A percentile compares a stretch with the other conserved stretches of the same genome.
Evolutionary conservation across 2,113 vertebrate genomes (phyloP).

Genomic region (Vidua chalybeata): DNA sequence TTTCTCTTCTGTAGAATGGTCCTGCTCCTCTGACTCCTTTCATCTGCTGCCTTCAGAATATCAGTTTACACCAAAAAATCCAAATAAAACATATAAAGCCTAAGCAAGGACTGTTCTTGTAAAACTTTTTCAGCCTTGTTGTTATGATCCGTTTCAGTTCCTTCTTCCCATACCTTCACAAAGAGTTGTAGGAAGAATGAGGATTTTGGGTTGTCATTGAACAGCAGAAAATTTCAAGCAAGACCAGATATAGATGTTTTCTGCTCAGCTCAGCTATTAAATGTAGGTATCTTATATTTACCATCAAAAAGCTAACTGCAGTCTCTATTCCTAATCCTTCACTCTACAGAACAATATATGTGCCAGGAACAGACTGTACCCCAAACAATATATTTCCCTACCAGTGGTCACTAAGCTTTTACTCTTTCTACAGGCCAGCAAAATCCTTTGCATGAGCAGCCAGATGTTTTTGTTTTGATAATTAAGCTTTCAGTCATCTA

Average conservation of each 20-base stretch:
- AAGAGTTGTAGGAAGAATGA: not conserved
- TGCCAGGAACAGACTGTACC: not conserved
- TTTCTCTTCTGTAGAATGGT: not conserved
- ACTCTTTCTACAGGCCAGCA: not conserved
- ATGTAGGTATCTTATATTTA: not conserved
- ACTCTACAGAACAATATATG: not conserved
- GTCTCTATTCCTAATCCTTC: not conserved
- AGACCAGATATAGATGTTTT: not conserved
- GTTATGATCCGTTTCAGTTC: not conserved
- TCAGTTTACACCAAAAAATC: not conserved
- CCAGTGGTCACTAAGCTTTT: not conserved
- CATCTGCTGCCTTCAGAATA: not conserved
- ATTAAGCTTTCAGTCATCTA: not conserved
- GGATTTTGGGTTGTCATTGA: not conserved
- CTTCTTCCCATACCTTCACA: not conserved
- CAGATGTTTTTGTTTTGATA: not conserved
- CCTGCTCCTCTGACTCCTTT: not conserved
- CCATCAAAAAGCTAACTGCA: not conserved
- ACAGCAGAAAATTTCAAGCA: not conserved
- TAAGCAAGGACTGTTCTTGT: not conserved
- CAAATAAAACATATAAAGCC: not conserved
- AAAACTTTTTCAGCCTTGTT: not conserved
- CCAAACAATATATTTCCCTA: not conserved
- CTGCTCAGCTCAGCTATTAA: not conserved
- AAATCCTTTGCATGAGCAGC: not conserved